Base-by-base conservation (phyloP, 2,113 vertebrate genomes). In the Actenoides hombroni region DNA sequence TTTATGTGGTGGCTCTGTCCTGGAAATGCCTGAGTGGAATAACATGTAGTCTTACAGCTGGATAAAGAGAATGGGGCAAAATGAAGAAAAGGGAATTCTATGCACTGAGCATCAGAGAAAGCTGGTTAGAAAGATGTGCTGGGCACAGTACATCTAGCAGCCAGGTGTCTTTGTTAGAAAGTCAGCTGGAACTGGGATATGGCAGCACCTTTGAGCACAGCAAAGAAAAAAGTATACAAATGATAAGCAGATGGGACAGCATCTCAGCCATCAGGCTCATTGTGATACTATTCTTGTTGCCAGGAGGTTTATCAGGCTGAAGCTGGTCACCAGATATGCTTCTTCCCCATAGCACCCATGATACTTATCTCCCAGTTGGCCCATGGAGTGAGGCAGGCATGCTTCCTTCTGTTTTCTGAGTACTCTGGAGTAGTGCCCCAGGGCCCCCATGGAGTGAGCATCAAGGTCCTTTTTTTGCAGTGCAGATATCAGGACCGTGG, bases 261-360 rank as follows among this genome's bases (percentile, higher is more conserved):
- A 39, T 24, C 23, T 54, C 23, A 57, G 48, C n/a, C 35, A 65
- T 29, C 44, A 59, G 33, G 40, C 20, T 42, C 63, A 11, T 28
- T 17, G 33, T 39, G 33, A 9, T 40, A 24, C 24, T 56, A 1
- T 13, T 74, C 18, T n/a, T 49, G 24, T 39, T 35, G n/a, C 54
- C 69, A 64, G 35, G 10, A 71, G 59, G 26, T 73, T 81, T 84
- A 28, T 11, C 0, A 3, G 7, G 10, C 76, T 68, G 53, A 16
- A 73, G 14, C 7, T 82, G n/a, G 31, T 74, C 60, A 60, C 25
- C 35, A 40, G 49, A 54, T 42, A 29, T 10, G 8, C n/a, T 48
- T 64, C 59, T 48, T 76, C n/a, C 54, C 39, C 5, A 1, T 24
- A 16, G 33, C 44, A 61, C 40, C 33, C 0, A 0, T 12, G 20